Evolutionary conservation across 2,888 invertebrate species (phyloP).

Genomic region (Adineta ricciae): DNA sequence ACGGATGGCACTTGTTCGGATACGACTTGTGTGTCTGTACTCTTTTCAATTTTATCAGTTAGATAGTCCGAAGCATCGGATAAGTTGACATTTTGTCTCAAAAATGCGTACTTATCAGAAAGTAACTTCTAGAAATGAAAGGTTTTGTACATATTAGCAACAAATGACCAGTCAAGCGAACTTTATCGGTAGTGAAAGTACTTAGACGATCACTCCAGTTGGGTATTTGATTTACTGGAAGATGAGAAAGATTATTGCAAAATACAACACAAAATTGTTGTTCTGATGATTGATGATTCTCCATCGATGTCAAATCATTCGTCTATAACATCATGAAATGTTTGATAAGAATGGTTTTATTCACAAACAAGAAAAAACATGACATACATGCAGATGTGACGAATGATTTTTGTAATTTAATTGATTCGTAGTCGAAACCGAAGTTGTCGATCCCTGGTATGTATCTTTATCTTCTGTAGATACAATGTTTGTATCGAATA

Average conservation of each 20-base stretch:
- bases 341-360: too few relatives aligned
- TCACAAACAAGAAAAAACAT: too few relatives aligned
- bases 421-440: neutral
- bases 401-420: too few relatives aligned
- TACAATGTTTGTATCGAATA: neutral
- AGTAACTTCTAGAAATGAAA: neutral
- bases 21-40: too few relatives aligned
- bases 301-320: neutral
- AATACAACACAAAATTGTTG: neutral
- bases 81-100: neutral
- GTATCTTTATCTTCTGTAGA: neutral
- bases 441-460: neutral
- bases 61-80: too few relatives aligned
- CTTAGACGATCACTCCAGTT: neutral
- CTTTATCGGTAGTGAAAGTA: neutral
- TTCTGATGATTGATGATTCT: neutral
- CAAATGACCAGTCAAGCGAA: neutral
- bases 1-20: neutral
- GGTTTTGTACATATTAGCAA: neutral
- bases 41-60: too few relatives aligned
- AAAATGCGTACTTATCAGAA: neutral
- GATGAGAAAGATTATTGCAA: neutral
- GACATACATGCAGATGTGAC: too few relatives aligned
- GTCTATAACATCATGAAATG: too few relatives aligned
- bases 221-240: neutral